Evolutionary conservation across 1,140 invertebrate genomes (phyloP), one percentile per base, ranked within the genome.

Genomic region (Coboldia fuscipes): DNA sequence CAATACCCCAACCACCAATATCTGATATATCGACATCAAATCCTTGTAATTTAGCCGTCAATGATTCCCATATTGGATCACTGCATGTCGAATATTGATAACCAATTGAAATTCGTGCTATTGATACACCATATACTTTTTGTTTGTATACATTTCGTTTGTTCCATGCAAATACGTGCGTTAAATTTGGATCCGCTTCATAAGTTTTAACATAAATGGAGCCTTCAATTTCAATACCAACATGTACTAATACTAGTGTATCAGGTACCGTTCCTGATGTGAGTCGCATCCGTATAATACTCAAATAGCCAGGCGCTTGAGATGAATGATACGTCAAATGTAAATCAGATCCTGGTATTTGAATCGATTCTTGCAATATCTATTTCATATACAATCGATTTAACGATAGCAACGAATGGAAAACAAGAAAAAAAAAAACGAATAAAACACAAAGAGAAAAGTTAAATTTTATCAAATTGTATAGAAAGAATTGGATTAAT

Each of bases 21-120:
- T 94, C 86, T 0, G 90, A 92, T 37, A 94, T 93, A 41, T 92
- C 85, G 20, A 97, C 83, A 53, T 96, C 88, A 59, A 93, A 94
- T n/a, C 92, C 94, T 54, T 88, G 80, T 39, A 97, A 58, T 14
- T 77, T 85, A 2, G 85, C 83, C 7, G 85, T 92, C 51, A 89
- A 80, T 1, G 81, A 84, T 43, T 89, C 85, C 92, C 92, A 97
- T 27, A 94, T 77, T 1, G 89, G 72, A 24, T 74, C 68, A 3
- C 63, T 56, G 58, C 93, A 97, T 9, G 70, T 75, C 10, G 70
- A 70, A 50, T 97, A 93, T 57, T 97, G 79, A 51, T 97, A 98
- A 18, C 93, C 93, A 33, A 97, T 82, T 2, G 76, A 82, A 14
- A 84, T 75, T 44, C 76, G 72, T 0, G 84, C 84, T 51, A 78